A percentile compares a stretch with the other conserved stretches of the same genome.
phyloP scores from a whole-genome alignment of 2,797 vertebrate genomes.

The Peromyscus aztecus region DNA sequence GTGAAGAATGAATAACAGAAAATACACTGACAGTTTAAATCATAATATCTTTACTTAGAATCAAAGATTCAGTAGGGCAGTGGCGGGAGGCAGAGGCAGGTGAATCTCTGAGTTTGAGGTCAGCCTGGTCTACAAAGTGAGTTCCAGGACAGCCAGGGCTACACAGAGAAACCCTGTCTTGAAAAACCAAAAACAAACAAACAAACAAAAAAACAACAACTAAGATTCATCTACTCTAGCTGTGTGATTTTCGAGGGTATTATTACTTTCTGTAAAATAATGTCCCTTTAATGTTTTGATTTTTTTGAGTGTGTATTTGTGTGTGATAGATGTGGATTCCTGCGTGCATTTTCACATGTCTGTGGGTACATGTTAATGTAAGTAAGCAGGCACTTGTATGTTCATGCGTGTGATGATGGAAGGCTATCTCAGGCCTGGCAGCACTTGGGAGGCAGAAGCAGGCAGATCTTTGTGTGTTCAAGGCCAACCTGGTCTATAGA shows the following conservation, averaged over 20 bases:
- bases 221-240: not conserved
- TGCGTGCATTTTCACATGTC: not conserved
- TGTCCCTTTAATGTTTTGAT: not conserved
- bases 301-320: not conserved
- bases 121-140: too few relatives aligned
- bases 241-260: not conserved
- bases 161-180: too few relatives aligned
- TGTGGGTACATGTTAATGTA: not conserved
- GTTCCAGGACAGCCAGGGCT: too few relatives aligned
- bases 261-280: not conserved
- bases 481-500: too few relatives aligned
- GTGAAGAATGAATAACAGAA: not conserved
- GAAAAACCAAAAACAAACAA: too few relatives aligned
- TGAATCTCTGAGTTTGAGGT: too few relatives aligned
- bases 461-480: too few relatives aligned
- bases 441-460: too few relatives aligned
- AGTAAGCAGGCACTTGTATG: not conserved
- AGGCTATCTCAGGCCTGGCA: not conserved
- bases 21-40: not conserved
- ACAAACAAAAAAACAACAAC: too few relatives aligned
- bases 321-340: not conserved
- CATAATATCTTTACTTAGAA: not conserved
- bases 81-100: too few relatives aligned
- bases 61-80: not conserved
- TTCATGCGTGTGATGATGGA: not conserved